phyloP scores from a whole-genome alignment of 1,140 invertebrate species.

The Monochamus saltuarius region DNA sequence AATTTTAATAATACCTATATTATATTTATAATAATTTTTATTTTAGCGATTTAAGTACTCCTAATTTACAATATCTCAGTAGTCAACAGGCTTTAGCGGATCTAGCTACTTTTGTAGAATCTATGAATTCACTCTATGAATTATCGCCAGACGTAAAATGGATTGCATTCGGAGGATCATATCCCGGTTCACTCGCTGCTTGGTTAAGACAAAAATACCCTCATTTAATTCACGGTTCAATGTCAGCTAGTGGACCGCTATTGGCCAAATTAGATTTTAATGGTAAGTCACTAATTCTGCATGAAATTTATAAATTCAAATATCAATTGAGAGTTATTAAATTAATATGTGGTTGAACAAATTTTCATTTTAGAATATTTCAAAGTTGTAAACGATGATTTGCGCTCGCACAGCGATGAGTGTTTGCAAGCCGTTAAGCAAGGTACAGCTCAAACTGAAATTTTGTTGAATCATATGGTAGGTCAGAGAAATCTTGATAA shows the following conservation, averaged over 20 bases:
- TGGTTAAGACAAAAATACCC: constrained; percentile 91
- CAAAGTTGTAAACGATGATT: constrained; percentile 68
- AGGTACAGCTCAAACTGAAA: constrained; percentile 66
- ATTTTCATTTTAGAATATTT: constrained; percentile 68
- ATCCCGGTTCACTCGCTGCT: constrained; percentile 86
- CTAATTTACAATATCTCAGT: constrained; percentile 76
- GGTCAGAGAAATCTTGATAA: constrained; percentile 65
- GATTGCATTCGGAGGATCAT: constrained; percentile 92
- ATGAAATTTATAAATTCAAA: neutral
- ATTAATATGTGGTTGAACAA: neutral
- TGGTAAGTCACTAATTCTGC: constrained; percentile 53
- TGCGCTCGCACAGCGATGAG: constrained; percentile 61
- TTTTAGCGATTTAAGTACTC: constrained; percentile 70
- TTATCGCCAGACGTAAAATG: constrained; percentile 71
- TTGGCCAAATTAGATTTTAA: constrained; percentile 81
- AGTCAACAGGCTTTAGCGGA: constrained; percentile 89
- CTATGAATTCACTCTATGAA: constrained; percentile 66
- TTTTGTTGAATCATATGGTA: constrained; percentile 60
- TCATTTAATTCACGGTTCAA: constrained; percentile 78
- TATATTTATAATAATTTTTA: neutral
- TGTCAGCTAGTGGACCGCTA: constrained; percentile 88
- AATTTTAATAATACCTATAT: neutral
- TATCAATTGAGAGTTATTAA: neutral
- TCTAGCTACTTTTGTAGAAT: constrained; percentile 76
- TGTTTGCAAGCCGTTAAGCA: constrained; percentile 66